Percentiles rank a stretch among this genome's conserved stretches.
Evolutionary conservation across 2,797 vertebrate genomes (phyloP).

Genomic region (Crenichthys baileyi): DNA sequence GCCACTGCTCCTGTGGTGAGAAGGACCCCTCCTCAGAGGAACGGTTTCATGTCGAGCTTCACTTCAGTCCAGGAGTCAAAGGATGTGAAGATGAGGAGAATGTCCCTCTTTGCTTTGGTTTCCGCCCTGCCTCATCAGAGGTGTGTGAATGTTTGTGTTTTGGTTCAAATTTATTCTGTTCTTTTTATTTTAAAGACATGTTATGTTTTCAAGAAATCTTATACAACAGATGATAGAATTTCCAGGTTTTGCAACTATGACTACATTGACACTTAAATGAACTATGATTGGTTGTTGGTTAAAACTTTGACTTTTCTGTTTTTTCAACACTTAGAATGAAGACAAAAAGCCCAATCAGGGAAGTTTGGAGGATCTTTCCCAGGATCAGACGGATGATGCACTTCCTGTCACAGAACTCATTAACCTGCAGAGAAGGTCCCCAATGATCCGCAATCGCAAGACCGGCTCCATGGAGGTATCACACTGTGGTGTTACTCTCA

Average conservation of each 20-base stretch:
- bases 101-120: conserved; percentile 91
- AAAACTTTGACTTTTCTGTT: not conserved
- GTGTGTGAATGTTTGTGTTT: conserved; percentile 59
- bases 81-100: conserved; percentile 93
- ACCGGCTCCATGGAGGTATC: conserved; percentile 96
- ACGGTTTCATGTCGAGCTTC: conserved; percentile 96
- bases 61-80: conserved; percentile 98
- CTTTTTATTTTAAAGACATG: not conserved
- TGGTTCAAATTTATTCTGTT: not conserved
- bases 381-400: conserved; percentile 83
- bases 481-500: not conserved
- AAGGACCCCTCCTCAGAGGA: conserved; percentile 95
- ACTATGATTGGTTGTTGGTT: not conserved
- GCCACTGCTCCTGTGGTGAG: not conserved
- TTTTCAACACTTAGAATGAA: conserved; percentile 78
- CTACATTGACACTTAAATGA: not conserved
- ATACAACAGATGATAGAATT: not conserved
- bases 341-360: conserved; percentile 91
- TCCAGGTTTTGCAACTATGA: not conserved
- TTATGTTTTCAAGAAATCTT: no score
- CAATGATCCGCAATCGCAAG: conserved; percentile 89
- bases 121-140: conserved; percentile 94
- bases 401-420: conserved; percentile 80
- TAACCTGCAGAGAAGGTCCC: conserved; percentile 85
- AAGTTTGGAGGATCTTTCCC: conserved; percentile 90